Percentiles rank a stretch among this genome's conserved stretches.
phyloP scores from a whole-genome alignment of 2,797 vertebrate genomes.

The Hydrocynus forskahlii region DNA sequence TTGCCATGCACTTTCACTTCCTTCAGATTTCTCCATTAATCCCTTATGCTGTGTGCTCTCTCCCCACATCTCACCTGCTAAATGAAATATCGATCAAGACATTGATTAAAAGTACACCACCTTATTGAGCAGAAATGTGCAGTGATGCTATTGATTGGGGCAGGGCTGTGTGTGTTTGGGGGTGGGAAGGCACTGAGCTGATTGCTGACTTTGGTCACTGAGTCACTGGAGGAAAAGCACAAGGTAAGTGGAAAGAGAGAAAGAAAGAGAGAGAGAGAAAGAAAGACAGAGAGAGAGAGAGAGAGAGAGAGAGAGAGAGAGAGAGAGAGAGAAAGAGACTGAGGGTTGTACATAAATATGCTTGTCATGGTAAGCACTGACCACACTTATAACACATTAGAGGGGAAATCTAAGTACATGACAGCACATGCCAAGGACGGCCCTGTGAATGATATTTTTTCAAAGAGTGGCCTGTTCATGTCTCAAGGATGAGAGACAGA shows the following conservation, averaged over 20 bases:
- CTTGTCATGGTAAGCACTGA: constrained; percentile 44
- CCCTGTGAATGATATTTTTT: constrained; percentile 20
- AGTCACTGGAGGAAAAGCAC: background rate
- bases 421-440: constrained; percentile 13
- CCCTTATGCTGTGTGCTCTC: constrained; percentile 42
- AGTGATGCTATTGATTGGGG: constrained; percentile 60
- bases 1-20: constrained; percentile 12
- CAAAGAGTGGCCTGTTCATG: background rate
- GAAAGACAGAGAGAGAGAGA: constrained; percentile 1
- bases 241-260: background rate
- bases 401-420: constrained; percentile 45
- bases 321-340: constrained; percentile 23
- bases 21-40: constrained; percentile 56
- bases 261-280: constrained; percentile 1
- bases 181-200: background rate
- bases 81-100: constrained; percentile 75
- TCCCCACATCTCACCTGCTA: constrained; percentile 66
- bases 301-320: background rate
- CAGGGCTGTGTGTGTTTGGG: constrained; percentile 14
- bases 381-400: constrained; percentile 28
- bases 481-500: background rate
- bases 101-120: constrained; percentile 71
- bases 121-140: constrained; percentile 63
- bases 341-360: too few relatives aligned
- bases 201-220: background rate